phyloP scores from a whole-genome alignment of 2,113 vertebrate genomes.

The Oryzias javanicus region DNA sequence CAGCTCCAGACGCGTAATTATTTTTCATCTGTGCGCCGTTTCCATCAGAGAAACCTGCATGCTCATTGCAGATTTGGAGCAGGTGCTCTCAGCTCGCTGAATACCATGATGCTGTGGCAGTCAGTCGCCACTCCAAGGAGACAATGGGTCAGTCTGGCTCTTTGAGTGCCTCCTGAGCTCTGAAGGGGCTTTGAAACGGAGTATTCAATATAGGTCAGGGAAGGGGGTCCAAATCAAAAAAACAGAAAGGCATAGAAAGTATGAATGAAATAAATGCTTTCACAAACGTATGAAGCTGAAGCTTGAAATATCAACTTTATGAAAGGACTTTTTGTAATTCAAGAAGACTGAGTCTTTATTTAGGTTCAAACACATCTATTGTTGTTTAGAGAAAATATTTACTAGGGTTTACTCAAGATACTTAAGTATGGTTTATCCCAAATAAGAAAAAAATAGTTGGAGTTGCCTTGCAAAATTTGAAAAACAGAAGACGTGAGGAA shows the following conservation, averaged over 20 bases:
- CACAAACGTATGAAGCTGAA: too few relatives aligned
- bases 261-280: neutral
- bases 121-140: constrained; percentile 38
- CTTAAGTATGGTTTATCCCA: too few relatives aligned
- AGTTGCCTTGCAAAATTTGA: too few relatives aligned
- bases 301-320: too few relatives aligned
- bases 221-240: neutral
- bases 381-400: too few relatives aligned
- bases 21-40: constrained; percentile 32
- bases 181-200: constrained; percentile 26
- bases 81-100: constrained; percentile 68
- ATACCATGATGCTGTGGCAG: constrained; percentile 59
- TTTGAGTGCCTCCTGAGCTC: constrained; percentile 12
- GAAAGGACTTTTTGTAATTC: too few relatives aligned
- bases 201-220: constrained; percentile 27
- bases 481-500: too few relatives aligned
- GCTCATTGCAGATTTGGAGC: constrained; percentile 69
- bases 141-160: constrained; percentile 39
- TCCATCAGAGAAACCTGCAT: constrained; percentile 51
- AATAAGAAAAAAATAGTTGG: too few relatives aligned
- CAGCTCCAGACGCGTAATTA: constrained; percentile 41
- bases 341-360: too few relatives aligned
- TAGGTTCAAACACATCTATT: too few relatives aligned
- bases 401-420: too few relatives aligned
- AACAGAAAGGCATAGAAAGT: too few relatives aligned